These are phyloP conservation scores for Manis pentadactyla DNA, from an alignment of 2,797 vertebrate species.

Conservation along the genomic window DNA sequence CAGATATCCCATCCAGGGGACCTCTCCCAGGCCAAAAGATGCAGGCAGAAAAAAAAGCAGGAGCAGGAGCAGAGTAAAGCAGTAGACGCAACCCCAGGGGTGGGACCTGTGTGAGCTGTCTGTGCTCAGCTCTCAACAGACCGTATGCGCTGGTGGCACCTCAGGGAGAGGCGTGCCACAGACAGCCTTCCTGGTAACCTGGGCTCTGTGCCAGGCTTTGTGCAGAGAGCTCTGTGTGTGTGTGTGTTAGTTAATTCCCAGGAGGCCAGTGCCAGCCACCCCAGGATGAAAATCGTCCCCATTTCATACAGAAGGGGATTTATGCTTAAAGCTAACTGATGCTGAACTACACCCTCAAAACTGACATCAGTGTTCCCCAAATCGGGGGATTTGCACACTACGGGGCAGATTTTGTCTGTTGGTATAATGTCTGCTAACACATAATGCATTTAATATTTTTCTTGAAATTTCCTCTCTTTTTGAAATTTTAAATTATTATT, in stretches of 20 bases:
- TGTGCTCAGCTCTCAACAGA: fast-evolving
- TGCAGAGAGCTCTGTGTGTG: fast-evolving
- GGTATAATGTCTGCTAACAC: not conserved
- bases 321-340: fast-evolving
- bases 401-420: fast-evolving
- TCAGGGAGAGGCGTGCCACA: fast-evolving
- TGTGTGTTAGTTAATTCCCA: fast-evolving
- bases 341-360: fast-evolving
- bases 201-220: not conserved
- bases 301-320: fast-evolving
- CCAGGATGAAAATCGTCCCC: not conserved
- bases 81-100: no score
- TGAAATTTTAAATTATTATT: not conserved
- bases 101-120: no score
- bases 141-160: fast-evolving
- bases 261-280: fast-evolving
- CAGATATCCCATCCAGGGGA: fast-evolving
- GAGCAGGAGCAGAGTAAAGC: not conserved
- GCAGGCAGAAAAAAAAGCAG: not conserved
- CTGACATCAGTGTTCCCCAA: fast-evolving
- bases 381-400: fast-evolving
- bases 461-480: not conserved
- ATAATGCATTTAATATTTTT: not conserved
- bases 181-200: fast-evolving
- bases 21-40: not conserved